These are phyloP conservation scores for Xestobium rufovillosum DNA, from an alignment of 2,888 invertebrate species.

Conservation along the genomic window DNA sequence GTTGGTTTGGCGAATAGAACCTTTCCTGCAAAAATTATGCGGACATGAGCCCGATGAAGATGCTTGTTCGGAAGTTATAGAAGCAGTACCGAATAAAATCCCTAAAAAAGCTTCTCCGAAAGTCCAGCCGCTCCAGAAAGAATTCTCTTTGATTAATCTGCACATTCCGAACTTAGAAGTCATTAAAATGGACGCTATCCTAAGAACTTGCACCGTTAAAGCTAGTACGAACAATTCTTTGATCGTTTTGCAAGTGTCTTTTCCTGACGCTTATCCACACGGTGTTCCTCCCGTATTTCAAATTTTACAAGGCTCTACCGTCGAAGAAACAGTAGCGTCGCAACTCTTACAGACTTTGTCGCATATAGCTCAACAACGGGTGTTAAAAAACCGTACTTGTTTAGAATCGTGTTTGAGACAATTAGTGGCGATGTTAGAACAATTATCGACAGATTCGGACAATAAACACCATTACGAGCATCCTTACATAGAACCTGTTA, in stretches of 20 bases:
- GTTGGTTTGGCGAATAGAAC: slow-evolving; percentile 84
- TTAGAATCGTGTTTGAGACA: slow-evolving; percentile 78
- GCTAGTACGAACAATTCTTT: slow-evolving; percentile 48
- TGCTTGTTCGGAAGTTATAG: slow-evolving; percentile 20
- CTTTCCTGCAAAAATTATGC: slow-evolving; percentile 74
- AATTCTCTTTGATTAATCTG: slow-evolving; percentile 67
- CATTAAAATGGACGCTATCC: slow-evolving; percentile 45
- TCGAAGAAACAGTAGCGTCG: slow-evolving; percentile 63
- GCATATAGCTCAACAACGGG: slow-evolving; percentile 72
- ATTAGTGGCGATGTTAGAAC: slow-evolving; percentile 56
- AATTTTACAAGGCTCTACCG: slow-evolving; percentile 54
- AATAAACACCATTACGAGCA: slow-evolving; percentile 39
- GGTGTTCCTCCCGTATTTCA: slow-evolving; percentile 59
- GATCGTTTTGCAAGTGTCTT: slow-evolving; percentile 56
- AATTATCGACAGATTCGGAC: slow-evolving; percentile 51
- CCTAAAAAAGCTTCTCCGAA: slow-evolving; percentile 38
- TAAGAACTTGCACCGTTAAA: slow-evolving; percentile 52
- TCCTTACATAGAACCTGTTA: slow-evolving; percentile 27
- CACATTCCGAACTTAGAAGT: slow-evolving; percentile 67
- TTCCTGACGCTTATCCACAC: slow-evolving; percentile 68
- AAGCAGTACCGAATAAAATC: slow-evolving; percentile 17
- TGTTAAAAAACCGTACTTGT: slow-evolving; percentile 78
- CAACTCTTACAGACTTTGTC: slow-evolving; percentile 74
- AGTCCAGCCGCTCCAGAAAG: slow-evolving; percentile 61
- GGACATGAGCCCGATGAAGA: slow-evolving; percentile 56